Conservation (phyloP, 2,888 invertebrate species). For the Erannis defoliaria region DNA sequence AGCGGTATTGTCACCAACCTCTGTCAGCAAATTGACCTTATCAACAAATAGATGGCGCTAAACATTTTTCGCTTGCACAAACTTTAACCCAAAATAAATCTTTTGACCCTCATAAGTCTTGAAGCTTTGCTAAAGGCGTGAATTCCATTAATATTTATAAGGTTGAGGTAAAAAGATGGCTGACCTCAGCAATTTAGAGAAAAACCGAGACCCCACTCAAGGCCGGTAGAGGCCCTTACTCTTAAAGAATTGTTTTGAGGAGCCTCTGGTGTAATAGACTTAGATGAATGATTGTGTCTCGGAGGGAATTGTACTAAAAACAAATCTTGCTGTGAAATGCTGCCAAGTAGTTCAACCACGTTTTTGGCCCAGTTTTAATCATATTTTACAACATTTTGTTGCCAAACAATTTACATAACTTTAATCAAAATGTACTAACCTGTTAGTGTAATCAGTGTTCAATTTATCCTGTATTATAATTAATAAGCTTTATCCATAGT, state of each 20-base stretch:
- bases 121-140: slow-evolving; percentile 60
- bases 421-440: background rate
- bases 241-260: slow-evolving; percentile 37
- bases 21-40: slow-evolving; percentile 72
- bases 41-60: slow-evolving; percentile 67
- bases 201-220: slow-evolving; percentile 20
- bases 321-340: slow-evolving; percentile 13
- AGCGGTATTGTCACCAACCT: slow-evolving; percentile 67
- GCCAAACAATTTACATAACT: background rate
- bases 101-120: slow-evolving; percentile 62
- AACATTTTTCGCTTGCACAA: slow-evolving; percentile 64
- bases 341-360: slow-evolving; percentile 27
- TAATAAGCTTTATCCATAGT: background rate
- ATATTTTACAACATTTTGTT: background rate
- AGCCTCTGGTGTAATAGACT: slow-evolving; percentile 38
- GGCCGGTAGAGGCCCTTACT: slow-evolving; percentile 36
- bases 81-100: slow-evolving; percentile 71
- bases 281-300: slow-evolving; percentile 31
- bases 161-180: slow-evolving; percentile 57
- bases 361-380: slow-evolving; percentile 17
- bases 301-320: slow-evolving; percentile 6
- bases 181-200: slow-evolving; percentile 50
- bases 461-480: slow-evolving; percentile 2
- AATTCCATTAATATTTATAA: slow-evolving; percentile 71
- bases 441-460: background rate